phyloP scores from a whole-genome alignment of 1,140 invertebrate genomes.

The Bradynema listronoti region DNA sequence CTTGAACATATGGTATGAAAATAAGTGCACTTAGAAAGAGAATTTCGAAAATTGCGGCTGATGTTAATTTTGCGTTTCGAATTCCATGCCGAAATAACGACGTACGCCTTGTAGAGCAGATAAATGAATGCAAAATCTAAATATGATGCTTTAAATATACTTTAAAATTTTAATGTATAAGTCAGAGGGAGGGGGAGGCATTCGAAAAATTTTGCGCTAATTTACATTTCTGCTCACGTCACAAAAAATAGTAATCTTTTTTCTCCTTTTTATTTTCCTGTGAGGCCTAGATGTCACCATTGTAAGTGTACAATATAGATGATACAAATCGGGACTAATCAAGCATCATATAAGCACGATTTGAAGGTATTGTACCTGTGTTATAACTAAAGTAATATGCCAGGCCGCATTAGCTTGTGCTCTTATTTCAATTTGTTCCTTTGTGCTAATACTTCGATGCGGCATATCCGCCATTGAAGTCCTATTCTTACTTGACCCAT shows the following conservation, averaged over 20 bases:
- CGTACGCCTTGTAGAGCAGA: conserved; percentile 35
- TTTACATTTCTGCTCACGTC: too few relatives aligned
- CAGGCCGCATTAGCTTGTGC: conserved; percentile 33
- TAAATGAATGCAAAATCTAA: not conserved
- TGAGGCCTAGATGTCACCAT: not conserved
- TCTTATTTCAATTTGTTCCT: conserved; percentile 14
- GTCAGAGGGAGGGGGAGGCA: too few relatives aligned
- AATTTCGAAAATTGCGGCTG: conserved; percentile 48
- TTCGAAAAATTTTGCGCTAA: too few relatives aligned
- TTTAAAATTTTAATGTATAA: too few relatives aligned
- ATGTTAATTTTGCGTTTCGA: conserved; percentile 41
- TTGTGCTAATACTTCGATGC: too few relatives aligned
- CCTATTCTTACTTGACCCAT: too few relatives aligned
- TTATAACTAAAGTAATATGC: conserved; percentile 35
- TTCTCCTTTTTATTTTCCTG: not conserved
- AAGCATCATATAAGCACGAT: not conserved
- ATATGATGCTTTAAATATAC: not conserved
- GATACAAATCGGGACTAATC: too few relatives aligned
- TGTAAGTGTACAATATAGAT: not conserved
- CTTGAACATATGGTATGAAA: not conserved
- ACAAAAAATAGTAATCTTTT: too few relatives aligned
- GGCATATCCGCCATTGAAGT: too few relatives aligned
- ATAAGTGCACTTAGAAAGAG: conserved; percentile 21
- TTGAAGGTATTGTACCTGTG: conserved; percentile 13
- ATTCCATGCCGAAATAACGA: conserved; percentile 35